Base-by-base conservation (phyloP, 1,140 invertebrate species). In the Rhynchophorus ferrugineus region DNA sequence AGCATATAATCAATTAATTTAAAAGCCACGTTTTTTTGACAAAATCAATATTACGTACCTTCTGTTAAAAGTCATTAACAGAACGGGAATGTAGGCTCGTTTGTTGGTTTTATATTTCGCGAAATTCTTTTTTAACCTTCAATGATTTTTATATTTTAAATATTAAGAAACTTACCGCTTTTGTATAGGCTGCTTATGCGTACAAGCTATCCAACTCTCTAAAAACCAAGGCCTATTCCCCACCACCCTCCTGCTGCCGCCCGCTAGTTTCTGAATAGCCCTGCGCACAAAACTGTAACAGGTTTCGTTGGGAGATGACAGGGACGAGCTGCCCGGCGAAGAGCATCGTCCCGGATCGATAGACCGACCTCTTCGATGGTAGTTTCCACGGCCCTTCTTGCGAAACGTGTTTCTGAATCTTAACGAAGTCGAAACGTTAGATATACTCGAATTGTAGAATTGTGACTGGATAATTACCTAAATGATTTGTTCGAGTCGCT, bases 271-370 rank as follows among this genome's bases (percentile, higher is more conserved):
- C 78, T 93, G 88, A 29, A 95, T 78, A 3, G 91, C 91, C 60
- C 89, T 78, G 38, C 90, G 76, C 3, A 95, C 89, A 65, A 94
- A 95, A 64, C 89, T 92, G 71, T 95, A 95, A 66, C 91, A 95
- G 3, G 89, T 91, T 73, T 94, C 91, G 61, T 91, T 92, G 3
- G 91, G 90, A 58, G 87, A 91, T 19, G 89, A 91, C 2, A 93
- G 75, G 56, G 89, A 89, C 18, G 87, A 89, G 42, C 84, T 87
- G 55, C 85, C 86, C 20, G 84, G 84, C 1, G 87, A 90, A 24
- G 69, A 75, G 61, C 67, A 78, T 58, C 67, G 54, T 66, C 58
- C 73, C 20, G 78, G 77, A 57, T 81, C 78, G 56, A 79, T 49
- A 16, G 77, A 77, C 68, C 78, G 74, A 48, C 75, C 75, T 63